Conservation (phyloP, 2,113 vertebrate genomes). For the Agelaius tricolor region DNA sequence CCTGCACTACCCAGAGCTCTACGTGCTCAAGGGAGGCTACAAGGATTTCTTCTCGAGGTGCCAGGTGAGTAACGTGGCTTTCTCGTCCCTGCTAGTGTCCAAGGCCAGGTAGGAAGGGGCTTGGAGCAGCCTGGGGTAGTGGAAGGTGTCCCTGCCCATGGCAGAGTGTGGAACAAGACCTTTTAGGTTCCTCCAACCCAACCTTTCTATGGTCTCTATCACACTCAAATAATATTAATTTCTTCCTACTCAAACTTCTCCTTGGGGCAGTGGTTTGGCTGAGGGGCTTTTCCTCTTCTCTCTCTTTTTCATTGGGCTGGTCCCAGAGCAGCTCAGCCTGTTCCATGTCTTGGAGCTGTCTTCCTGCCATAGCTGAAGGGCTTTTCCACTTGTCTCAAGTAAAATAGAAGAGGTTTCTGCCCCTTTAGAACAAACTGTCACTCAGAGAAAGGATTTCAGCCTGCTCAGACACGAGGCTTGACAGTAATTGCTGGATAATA, state of each 20-base stretch:
- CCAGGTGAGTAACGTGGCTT: slow-evolving; percentile 64
- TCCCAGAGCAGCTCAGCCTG: neutral
- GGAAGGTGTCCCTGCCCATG: neutral
- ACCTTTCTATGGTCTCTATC: rapidly evolving
- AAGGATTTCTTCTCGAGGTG: slow-evolving; percentile 89
- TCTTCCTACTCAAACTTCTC: rapidly evolving
- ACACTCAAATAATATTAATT: rapidly evolving
- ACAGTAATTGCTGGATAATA: neutral
- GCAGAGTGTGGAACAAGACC: neutral
- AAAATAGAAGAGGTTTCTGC: neutral
- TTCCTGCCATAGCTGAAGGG: neutral
- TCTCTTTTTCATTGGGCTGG: neutral
- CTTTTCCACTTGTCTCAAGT: neutral
- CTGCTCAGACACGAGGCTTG: neutral
- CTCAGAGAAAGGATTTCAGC: neutral
- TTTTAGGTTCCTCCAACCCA: neutral
- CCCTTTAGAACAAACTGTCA: neutral
- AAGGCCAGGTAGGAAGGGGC: rapidly evolving
- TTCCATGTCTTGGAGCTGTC: rapidly evolving
- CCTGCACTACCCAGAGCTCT: slow-evolving; percentile 95
- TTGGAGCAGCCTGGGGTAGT: rapidly evolving
- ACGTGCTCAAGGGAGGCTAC: slow-evolving; percentile 93
- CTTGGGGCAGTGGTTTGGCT: too few relatives aligned
- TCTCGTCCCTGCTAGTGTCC: neutral
- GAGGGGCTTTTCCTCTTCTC: neutral